Evolutionary conservation across 92 coral and sea anemone species (phyloP), one percentile per base, ranked within the genome.

Genomic region (Phenganax marumi): DNA sequence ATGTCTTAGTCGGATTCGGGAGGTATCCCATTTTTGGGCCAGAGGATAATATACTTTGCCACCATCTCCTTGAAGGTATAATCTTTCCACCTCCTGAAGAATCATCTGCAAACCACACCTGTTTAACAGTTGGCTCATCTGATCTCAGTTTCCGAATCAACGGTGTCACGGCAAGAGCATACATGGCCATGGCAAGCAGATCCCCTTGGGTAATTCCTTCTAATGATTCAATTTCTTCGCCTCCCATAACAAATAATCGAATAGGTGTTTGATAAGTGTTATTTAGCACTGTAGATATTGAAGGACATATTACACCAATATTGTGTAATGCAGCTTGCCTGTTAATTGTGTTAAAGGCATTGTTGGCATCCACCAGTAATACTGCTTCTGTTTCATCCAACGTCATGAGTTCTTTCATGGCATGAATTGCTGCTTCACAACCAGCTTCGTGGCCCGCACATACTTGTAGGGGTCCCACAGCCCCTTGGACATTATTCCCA

Each of bases 381-480:
- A 80, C 68, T 69, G 51, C 84, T 49, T 80, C 84, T 49, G 75
- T 80, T 69, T 81, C 76, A 19, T 68, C 50, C 50, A 53, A 64
- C 63, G 24, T 51, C 55, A 21, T 26, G 70, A 69, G 56, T 54
- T 46, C 49, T 10, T 63, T 78, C 87, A 84, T 84, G 66, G 83
- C 87, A 69, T 75, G 87, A 55, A 84, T 16, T 75, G 87, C 87
- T 0, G 87, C 75, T 76, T 84, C 87, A 68, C 83, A 17, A 8
- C 70, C 70, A 24, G 66, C 63, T 33, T 77, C 39, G 43, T 23
- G 82, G 63, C 82, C 73, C 22, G 68, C 53, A 21, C 62, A 14
- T 21, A 61, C 79, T 25, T 73, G 79, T 47, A 73, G 62, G 50
- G 79, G 62, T 8, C 62, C 76, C 55, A 21, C 76, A 14, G 76